These are phyloP conservation scores for zebrafish (Danio rerio) DNA, from an alignment of 2,113 vertebrate genomes.

Conservation along the genomic window GRCz12tu NC_133194.1:30224001-30224500, in stretches of 20 bases:
- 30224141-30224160: conserved; percentile 1
- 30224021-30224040: conserved; percentile 1
- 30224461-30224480: conserved; percentile 63
- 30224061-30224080: conserved; percentile 51
- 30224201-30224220: conserved; percentile 85
- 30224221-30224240: conserved; percentile 77
- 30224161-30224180: conserved; percentile 26
- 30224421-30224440: conserved; percentile 54
- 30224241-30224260: conserved; percentile 74
- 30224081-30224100: conserved; percentile 55
- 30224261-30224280: conserved; percentile 62
- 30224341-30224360: conserved; percentile 84
- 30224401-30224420: conserved; percentile 80
- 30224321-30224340: conserved; percentile 77
- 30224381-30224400: conserved; percentile 91
- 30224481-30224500: conserved; percentile 16
- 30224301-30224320: conserved; percentile 63
- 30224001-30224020: conserved; percentile 6
- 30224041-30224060: background rate
- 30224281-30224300: conserved; percentile 68
- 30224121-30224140: background rate
- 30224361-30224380: conserved; percentile 93
- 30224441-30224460: conserved; percentile 56
- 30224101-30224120: background rate
- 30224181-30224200: conserved; percentile 76